Percentiles rank a stretch among this genome's conserved stretches.
Conservation (phyloP, 2,113 vertebrate species). For the Hirundichthys speculiger region DNA sequence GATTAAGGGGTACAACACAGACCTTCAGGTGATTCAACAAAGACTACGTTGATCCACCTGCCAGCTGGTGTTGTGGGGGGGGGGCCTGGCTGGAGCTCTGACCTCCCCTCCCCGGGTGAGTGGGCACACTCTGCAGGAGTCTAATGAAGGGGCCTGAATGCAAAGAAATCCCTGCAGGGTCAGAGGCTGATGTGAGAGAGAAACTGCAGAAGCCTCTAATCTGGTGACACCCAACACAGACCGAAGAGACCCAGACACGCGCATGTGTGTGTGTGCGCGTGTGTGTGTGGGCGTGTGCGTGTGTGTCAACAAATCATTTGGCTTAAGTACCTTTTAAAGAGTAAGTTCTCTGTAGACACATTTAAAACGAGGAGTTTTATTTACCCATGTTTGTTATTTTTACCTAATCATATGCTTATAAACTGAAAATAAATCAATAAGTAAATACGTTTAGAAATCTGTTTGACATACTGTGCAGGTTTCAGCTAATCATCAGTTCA, state of each 20-base stretch:
- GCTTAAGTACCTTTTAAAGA: neutral
- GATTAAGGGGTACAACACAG: slow-evolving; percentile 13
- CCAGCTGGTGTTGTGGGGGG: slow-evolving; percentile 38
- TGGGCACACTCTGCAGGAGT: slow-evolving; percentile 66
- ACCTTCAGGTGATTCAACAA: slow-evolving; percentile 68
- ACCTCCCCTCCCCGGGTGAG: slow-evolving; percentile 69
- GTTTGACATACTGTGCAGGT: too few species aligned
- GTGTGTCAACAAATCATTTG: slow-evolving; percentile 8
- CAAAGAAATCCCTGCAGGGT: slow-evolving; percentile 44
- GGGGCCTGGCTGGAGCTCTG: slow-evolving; percentile 35
- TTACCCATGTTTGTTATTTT: neutral
- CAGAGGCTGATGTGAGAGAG: slow-evolving; percentile 40
- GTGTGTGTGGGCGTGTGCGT: slow-evolving; percentile 9
- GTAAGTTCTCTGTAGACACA: neutral
- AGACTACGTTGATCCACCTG: slow-evolving; percentile 72
- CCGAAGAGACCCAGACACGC: neutral
- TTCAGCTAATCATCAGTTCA: too few species aligned
- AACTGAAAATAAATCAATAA: too few species aligned
- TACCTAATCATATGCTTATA: too few species aligned
- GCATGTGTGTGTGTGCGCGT: slow-evolving; percentile 10
- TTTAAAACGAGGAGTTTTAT: neutral
- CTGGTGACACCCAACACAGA: slow-evolving; percentile 42
- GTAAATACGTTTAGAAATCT: too few species aligned
- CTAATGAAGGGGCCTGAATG: slow-evolving; percentile 62
- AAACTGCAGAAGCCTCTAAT: slow-evolving; percentile 65